Base-by-base conservation (phyloP, 2,888 invertebrate species). In the Watsonalla cultraria region DNA sequence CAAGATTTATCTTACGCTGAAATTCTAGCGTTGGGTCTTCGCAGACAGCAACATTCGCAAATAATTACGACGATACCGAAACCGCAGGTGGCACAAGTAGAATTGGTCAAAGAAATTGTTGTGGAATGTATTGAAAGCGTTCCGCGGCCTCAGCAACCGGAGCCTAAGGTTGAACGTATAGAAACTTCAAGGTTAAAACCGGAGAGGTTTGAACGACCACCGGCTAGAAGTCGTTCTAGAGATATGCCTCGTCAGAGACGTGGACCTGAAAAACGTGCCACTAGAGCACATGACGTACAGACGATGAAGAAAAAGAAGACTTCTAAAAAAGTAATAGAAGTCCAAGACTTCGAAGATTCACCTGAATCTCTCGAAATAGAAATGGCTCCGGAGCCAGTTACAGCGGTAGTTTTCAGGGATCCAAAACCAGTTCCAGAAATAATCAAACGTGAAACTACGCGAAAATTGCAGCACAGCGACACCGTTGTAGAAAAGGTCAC, bases 1-100 rank as follows among this genome's bases (percentile, higher is more conserved):
- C 94, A 74, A 92, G 96, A 92, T 59, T 91, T 94, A 68, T 94
- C 95, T 0, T 95, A 95, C 74, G 95, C 95, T 4, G 93, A 94
- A 83, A 94, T 94, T 72, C 85, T 95, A 66, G 93, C 94, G 46
- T 92, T 94, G 60, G 95, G 95, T 42, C 87, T 94, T 47, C 83
- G 84, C 11, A 85, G 78, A 56, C 85, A 83, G 54, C 63, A 76
- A 0, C 76, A 70, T 53, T 68, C 67, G 45, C 79, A 80, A 57
- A 75, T 66, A 53, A 70, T 85, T 51, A 75, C 73, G 7, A 59
- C 76, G 14, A 69, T 85, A 60, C 85, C 87, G 45, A 82, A 81
- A 70, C 80, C 88, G 56, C 89, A 88, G 61, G 78, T 82, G 42
- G 87, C 87, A 54, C 83, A 85, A 56, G 78, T 86, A 35, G 84